Evolutionary conservation across 2,888 invertebrate species (phyloP), one percentile per base, ranked within the genome.

Genomic region (Xiphydria camelus): DNA sequence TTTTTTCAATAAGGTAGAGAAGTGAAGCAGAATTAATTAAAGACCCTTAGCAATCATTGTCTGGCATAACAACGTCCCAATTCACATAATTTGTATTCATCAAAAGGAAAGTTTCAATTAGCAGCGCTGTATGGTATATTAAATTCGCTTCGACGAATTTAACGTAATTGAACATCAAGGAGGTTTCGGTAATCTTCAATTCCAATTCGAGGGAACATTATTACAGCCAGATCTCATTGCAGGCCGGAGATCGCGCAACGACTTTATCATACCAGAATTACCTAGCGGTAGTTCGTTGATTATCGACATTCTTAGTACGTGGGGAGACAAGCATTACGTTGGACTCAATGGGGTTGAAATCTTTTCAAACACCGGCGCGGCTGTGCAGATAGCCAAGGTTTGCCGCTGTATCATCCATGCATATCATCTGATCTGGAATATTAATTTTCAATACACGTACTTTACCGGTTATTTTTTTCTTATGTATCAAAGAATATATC

Each of bases 301-400:
- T 52, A 76, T 91, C 41, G 84, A 86, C 68, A 87, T 91, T 53
- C 76, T 81, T 44, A 81, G 80, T 12, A 88, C 89, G 20, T 91
- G 91, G 91, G 91, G 90, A 5, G 91, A 91, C 68, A 83, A 83
- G 57, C 84, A 88, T 73, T 84, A 87, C 59, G 85, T 91, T 9
- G 91, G 90, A 1, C 72, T 91, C 41, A 90, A 89, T 66, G 90
- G 89, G 2, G 81, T 91, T 40, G 89, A 91, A 71, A 75, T 90
- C 49, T 91, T 88, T 67, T 83, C 84, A 49, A 75, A 77, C 10
- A 76, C 78, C 37, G 90, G 89, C 6, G 77, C 81, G 50, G 75
- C 78, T 21, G 81, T 83, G n/a, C n/a, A n/a, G n/a, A n/a, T n/a
- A n/a, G n/a, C n/a, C n/a, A n/a, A n/a, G n/a, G n/a, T n/a, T n/a